These are phyloP conservation scores for Calidris pygmaea DNA, from an alignment of 2,113 vertebrate species.

Conservation along the genomic window DNA sequence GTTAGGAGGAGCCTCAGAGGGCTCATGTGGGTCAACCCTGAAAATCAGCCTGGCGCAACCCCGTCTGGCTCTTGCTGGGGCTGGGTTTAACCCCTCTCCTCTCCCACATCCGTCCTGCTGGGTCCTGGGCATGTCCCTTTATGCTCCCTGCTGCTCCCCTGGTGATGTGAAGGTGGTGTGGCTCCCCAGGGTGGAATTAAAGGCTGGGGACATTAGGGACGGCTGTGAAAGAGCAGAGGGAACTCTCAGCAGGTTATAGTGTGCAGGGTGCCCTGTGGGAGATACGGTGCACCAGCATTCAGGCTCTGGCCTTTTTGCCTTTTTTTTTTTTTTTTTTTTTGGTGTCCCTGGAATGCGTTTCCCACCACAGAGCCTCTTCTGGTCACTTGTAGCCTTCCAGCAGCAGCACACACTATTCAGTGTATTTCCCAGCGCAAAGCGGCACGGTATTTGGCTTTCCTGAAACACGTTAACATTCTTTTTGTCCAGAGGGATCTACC, in stretches of 20 bases:
- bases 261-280: not conserved
- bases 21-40: not conserved
- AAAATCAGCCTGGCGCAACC: not conserved
- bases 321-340: not conserved
- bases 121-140: not conserved
- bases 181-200: not conserved
- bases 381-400: not conserved
- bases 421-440: not conserved
- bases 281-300: not conserved
- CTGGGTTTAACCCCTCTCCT: not conserved
- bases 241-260: not conserved
- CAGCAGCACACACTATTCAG: not conserved
- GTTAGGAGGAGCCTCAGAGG: not conserved
- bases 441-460: not conserved
- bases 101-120: rapidly evolving
- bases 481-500: not conserved
- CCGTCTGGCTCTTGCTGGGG: not conserved
- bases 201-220: not conserved
- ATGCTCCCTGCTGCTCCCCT: not conserved
- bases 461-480: not conserved
- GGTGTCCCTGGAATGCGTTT: constrained; percentile 13
- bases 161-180: not conserved
- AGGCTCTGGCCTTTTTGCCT: not conserved
- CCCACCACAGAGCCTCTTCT: not conserved
- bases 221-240: not conserved